These are phyloP conservation scores for Acomys russatus DNA, from an alignment of 2,797 vertebrate species.

Conservation along the genomic window DNA sequence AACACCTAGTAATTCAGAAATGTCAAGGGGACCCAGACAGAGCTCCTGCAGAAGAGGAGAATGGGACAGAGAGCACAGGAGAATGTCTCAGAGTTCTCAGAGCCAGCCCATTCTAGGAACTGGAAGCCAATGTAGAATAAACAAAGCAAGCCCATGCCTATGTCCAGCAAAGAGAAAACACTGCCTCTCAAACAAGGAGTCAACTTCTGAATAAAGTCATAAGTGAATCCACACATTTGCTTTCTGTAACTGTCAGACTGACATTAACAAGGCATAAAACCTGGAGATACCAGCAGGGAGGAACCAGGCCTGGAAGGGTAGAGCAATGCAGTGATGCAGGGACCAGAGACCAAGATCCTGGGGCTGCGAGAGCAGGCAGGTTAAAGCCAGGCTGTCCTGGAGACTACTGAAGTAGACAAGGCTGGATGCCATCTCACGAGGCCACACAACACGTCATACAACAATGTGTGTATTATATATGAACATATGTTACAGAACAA, in stretches of 20 bases:
- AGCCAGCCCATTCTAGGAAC: background rate
- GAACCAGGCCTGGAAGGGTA: background rate
- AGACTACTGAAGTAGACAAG: background rate
- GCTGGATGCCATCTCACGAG: background rate
- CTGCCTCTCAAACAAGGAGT: background rate
- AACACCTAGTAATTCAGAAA: background rate
- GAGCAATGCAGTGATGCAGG: background rate
- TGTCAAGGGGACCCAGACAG: background rate
- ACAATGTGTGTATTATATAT: background rate
- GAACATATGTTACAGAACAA: background rate
- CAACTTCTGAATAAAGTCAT: background rate
- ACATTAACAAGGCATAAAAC: constrained; percentile 26
- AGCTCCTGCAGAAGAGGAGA: background rate
- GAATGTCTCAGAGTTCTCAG: background rate
- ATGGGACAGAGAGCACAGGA: background rate
- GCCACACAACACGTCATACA: background rate
- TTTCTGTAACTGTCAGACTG: background rate
- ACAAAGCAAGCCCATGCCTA: background rate
- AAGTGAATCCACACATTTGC: background rate
- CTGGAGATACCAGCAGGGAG: background rate
- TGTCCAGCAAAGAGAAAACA: background rate
- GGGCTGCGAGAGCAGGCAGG: background rate
- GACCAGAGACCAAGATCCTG: background rate
- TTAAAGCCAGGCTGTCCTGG: background rate
- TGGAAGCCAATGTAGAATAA: constrained; percentile 13